A percentile compares a stretch with the other conserved stretches of the same genome.
phyloP scores from a whole-genome alignment of 2,797 vertebrate species.

The Hydrolagus colliei region DNA sequence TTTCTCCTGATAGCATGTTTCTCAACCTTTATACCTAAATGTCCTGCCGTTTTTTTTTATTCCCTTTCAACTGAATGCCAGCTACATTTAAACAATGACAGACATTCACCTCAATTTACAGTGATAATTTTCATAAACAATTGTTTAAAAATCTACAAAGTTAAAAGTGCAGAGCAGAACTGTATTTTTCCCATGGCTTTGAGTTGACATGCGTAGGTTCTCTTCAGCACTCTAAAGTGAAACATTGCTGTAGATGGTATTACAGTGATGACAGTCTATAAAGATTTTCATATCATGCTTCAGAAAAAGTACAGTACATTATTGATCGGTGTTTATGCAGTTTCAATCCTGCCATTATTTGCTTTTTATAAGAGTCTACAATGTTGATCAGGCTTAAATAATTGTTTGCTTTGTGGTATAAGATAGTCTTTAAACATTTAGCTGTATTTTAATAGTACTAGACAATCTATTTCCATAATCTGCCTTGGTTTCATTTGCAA shows the following conservation, averaged over 20 bases:
- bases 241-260: not conserved
- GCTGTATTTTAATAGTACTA: not conserved
- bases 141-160: too few relatives aligned
- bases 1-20: too few relatives aligned
- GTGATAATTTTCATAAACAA: too few relatives aligned
- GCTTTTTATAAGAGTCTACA: not conserved
- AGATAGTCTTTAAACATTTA: not conserved
- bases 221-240: not conserved
- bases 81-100: too few relatives aligned
- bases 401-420: not conserved
- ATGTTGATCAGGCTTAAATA: not conserved
- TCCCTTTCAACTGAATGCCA: too few relatives aligned
- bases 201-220: too few relatives aligned
- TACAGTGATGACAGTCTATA: not conserved
- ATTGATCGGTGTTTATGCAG: not conserved
- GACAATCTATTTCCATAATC: not conserved
- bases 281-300: conserved; percentile 11
- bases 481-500: not conserved
- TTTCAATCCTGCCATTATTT: not conserved
- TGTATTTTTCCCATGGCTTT: too few relatives aligned
- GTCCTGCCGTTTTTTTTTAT: too few relatives aligned
- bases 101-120: too few relatives aligned
- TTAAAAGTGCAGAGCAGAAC: too few relatives aligned
- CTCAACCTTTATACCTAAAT: too few relatives aligned
- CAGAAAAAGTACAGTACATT: not conserved